phyloP scores from a whole-genome alignment of 2,113 vertebrate genomes.

The Oreotrochilus melanogaster region DNA sequence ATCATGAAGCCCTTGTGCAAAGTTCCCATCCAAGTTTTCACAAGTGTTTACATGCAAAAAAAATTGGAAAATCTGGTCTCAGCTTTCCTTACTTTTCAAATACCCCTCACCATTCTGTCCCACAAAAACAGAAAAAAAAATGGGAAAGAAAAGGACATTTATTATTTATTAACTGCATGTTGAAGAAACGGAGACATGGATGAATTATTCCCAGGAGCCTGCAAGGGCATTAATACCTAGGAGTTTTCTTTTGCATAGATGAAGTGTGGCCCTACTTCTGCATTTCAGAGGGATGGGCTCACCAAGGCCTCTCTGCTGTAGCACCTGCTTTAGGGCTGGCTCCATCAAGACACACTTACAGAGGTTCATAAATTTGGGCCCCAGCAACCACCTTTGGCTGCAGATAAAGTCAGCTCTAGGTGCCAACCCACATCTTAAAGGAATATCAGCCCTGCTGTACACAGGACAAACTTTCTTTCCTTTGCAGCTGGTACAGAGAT shows the following conservation, averaged over 20 bases:
- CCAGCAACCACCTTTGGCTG: background rate
- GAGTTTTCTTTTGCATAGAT: background rate
- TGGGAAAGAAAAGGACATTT: background rate
- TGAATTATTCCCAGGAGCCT: background rate
- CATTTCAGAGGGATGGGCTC: background rate
- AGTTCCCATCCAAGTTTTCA: background rate
- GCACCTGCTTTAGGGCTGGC: background rate
- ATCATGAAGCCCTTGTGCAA: background rate
- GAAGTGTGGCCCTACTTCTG: background rate
- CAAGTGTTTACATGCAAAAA: background rate
- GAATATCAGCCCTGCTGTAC: background rate
- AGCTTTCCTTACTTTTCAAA: background rate
- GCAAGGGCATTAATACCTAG: background rate
- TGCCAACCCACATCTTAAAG: background rate
- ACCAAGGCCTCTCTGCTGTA: background rate
- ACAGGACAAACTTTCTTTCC: background rate
- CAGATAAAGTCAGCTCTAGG: background rate
- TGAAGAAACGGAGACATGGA: background rate
- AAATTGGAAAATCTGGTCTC: background rate
- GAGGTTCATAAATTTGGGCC: background rate
- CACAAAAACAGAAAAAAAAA: background rate
- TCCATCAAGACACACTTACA: background rate
- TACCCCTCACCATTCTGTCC: accelerated
- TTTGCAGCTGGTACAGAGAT: background rate
- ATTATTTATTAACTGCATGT: background rate